Evolutionary conservation across 1,140 invertebrate species (phyloP).

Genomic region (Diplogasteroides magnus): DNA sequence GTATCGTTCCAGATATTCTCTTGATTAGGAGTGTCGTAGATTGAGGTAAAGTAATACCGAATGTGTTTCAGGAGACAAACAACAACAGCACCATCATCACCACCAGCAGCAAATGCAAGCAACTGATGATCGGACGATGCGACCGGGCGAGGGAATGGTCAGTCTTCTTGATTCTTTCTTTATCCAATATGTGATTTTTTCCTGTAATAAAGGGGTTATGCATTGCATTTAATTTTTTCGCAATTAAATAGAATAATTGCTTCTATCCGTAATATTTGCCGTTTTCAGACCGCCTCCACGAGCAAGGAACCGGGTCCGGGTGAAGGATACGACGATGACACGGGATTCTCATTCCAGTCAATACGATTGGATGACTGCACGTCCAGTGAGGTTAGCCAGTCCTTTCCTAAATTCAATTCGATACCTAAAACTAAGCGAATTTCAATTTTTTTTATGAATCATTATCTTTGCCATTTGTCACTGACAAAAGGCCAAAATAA

Average conservation of each 20-base stretch:
- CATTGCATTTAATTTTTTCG: too few relatives aligned
- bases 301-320: neutral
- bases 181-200: neutral
- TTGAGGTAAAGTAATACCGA: neutral
- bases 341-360: neutral
- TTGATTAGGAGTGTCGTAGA: neutral
- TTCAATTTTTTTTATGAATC: too few relatives aligned
- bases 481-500: neutral
- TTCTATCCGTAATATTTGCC: neutral
- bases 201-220: too few relatives aligned
- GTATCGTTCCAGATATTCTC: neutral
- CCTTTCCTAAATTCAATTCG: too few relatives aligned
- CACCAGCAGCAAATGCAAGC: too few relatives aligned
- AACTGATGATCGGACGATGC: neutral
- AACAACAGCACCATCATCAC: too few relatives aligned
- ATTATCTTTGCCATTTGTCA: too few relatives aligned
- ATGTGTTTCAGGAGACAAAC: too few relatives aligned
- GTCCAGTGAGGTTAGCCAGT: neutral
- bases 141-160: slow-evolving; percentile 1
- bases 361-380: neutral
- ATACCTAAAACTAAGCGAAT: too few relatives aligned
- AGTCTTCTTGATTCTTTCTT: neutral
- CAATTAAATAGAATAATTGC: neutral
- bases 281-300: neutral
- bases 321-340: neutral